Conservation (phyloP, 2,888 invertebrate genomes). For the Lasioglossum villosulum region DNA sequence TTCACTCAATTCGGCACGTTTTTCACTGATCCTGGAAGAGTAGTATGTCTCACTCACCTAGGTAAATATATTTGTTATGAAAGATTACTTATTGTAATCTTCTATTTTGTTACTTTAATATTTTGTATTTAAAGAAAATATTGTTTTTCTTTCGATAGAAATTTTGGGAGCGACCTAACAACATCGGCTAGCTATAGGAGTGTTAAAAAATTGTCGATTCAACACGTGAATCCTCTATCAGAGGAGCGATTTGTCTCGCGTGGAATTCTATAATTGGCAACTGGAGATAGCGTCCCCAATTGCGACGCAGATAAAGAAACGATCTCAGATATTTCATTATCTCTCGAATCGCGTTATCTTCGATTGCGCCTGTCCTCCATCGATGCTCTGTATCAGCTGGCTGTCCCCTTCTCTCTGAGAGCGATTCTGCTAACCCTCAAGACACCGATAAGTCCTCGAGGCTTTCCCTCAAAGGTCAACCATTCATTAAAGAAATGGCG, state of each 20-base stretch:
- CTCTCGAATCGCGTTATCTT: conserved; percentile 19
- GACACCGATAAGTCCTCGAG: conserved; percentile 59
- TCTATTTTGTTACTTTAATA: neutral
- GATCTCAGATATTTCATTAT: conserved; percentile 60
- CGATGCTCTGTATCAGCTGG: conserved; percentile 34
- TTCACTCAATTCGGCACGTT: neutral
- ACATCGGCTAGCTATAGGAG: neutral
- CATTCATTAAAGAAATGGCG: conserved; percentile 68
- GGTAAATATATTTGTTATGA: neutral
- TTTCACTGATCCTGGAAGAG: neutral
- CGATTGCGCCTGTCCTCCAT: conserved; percentile 27
- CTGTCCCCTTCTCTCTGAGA: conserved; percentile 5
- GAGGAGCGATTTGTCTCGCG: conserved; percentile 24
- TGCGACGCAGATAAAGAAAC: neutral
- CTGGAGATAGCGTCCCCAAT: conserved; percentile 25
- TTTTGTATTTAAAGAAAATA: neutral
- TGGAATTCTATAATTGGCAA: conserved; percentile 29
- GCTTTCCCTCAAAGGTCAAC: conserved; percentile 64
- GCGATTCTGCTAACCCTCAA: conserved; percentile 2
- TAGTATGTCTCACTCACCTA: neutral
- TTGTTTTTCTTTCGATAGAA: neutral
- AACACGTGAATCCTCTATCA: neutral
- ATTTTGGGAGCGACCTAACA: neutral
- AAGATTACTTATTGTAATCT: neutral
- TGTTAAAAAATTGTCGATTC: neutral